Percentiles rank a stretch among this genome's conserved stretches.
These are phyloP conservation scores for Clinocottus analis DNA, from an alignment of 2,113 vertebrate genomes.

Conservation along the genomic window DNA sequence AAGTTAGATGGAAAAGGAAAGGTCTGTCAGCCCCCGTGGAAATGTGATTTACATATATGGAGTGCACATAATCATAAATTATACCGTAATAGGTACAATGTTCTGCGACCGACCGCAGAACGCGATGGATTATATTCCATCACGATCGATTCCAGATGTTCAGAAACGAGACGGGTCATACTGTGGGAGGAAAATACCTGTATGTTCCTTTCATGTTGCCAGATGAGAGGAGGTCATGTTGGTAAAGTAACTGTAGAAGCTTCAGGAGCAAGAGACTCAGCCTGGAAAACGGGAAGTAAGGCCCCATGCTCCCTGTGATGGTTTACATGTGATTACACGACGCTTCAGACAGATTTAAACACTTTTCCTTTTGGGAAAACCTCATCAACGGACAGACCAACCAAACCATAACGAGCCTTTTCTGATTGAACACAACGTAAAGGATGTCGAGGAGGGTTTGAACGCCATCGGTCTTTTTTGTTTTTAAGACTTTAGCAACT, in stretches of 20 bases:
- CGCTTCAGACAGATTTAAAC: neutral
- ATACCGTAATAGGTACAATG: neutral
- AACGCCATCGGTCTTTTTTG: conserved; percentile 4
- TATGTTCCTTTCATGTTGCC: neutral
- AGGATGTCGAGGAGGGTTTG: conserved; percentile 11
- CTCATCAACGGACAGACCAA: conserved; percentile 14
- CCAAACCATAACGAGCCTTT: conserved; percentile 6
- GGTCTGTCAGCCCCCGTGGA: neutral
- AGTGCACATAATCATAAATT: neutral
- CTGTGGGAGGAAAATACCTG: neutral
- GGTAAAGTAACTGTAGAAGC: neutral
- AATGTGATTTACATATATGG: too few species aligned
- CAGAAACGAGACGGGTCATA: neutral
- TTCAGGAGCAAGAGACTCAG: neutral
- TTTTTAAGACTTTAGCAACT: conserved; percentile 9
- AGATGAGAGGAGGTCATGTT: neutral
- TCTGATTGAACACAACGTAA: neutral
- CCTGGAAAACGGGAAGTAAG: neutral
- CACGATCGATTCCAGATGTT: neutral
- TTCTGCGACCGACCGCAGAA: neutral
- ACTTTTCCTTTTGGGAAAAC: conserved; percentile 8
- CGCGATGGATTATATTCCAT: neutral
- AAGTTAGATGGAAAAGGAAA: neutral
- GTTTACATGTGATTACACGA: neutral
- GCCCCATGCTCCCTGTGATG: too few species aligned